These are phyloP conservation scores for Julus scandinavius DNA, from an alignment of 2,888 invertebrate species.

Conservation along the genomic window DNA sequence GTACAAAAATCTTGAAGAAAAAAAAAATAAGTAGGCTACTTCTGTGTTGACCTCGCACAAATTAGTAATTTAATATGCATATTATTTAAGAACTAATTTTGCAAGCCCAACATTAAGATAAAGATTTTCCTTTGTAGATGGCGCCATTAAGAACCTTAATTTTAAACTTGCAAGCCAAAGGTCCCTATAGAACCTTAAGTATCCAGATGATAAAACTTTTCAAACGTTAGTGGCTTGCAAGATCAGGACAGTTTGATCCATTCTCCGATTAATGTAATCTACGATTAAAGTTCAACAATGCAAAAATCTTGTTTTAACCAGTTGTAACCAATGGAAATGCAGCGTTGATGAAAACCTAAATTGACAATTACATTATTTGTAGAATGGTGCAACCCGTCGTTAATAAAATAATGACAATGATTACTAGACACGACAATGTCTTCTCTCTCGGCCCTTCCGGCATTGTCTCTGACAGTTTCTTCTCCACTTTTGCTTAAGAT, in stretches of 20 bases:
- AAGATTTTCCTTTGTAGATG: too few species aligned
- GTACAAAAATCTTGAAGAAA: neutral
- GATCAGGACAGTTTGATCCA: neutral
- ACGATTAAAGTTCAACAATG: neutral
- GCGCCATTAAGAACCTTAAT: too few species aligned
- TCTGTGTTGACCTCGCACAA: too few species aligned
- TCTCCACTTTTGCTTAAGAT: conserved; percentile 17
- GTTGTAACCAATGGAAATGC: neutral
- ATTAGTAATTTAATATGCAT: too few species aligned
- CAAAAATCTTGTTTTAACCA: neutral
- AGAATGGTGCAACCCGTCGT: neutral
- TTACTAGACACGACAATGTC: conserved; percentile 9
- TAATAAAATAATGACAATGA: conserved; percentile 5
- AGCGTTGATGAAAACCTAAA: neutral
- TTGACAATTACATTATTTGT: neutral
- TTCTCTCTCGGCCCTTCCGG: conserved; percentile 4
- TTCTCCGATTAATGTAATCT: neutral
- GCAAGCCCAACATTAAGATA: too few species aligned
- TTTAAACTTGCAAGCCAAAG: too few species aligned
- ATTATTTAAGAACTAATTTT: too few species aligned
- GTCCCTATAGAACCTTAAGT: too few species aligned
- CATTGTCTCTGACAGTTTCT: conserved; percentile 21
- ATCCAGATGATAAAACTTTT: neutral
- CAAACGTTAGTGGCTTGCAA: neutral
- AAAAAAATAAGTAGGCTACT: too few species aligned